Evolutionary conservation across 2,113 vertebrate genomes (phyloP).

Genomic region (Urocolius indicus): DNA sequence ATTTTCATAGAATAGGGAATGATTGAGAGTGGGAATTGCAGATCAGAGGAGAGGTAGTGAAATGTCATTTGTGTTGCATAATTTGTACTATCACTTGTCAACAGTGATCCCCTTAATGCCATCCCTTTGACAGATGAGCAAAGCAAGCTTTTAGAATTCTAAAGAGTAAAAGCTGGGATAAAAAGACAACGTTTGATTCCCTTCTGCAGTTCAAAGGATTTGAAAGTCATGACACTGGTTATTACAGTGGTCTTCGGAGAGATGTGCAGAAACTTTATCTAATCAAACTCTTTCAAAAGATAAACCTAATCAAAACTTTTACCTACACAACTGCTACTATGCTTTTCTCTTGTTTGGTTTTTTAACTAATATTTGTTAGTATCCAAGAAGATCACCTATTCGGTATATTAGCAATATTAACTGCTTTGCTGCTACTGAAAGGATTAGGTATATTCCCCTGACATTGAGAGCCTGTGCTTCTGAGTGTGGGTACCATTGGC

Average conservation of each 20-base stretch:
- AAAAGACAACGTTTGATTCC: slow-evolving; percentile 79
- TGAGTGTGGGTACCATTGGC: background rate
- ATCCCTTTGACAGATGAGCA: slow-evolving; percentile 75
- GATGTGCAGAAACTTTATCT: slow-evolving; percentile 75
- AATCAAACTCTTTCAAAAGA: slow-evolving; percentile 77
- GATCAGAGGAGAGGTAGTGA: slow-evolving; percentile 76
- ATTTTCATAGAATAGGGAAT: slow-evolving; percentile 71
- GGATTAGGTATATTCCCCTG: background rate
- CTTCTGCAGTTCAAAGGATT: slow-evolving; percentile 77
- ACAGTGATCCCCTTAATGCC: slow-evolving; percentile 81
- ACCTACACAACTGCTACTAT: slow-evolving; percentile 49
- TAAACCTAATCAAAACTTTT: slow-evolving; percentile 76
- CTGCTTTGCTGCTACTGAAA: slow-evolving; percentile 33
- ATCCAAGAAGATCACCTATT: background rate
- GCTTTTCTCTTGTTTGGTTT: background rate
- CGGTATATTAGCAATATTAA: background rate
- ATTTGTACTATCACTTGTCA: slow-evolving; percentile 84
- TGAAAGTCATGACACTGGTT: slow-evolving; percentile 81
- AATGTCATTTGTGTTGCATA: slow-evolving; percentile 83
- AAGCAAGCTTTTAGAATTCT: slow-evolving; percentile 76
- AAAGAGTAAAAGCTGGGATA: slow-evolving; percentile 76
- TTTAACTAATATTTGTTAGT: slow-evolving; percentile 3
- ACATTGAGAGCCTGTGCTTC: rapidly evolving
- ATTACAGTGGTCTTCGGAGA: slow-evolving; percentile 77
- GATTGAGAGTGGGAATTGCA: slow-evolving; percentile 76